Base-by-base conservation (phyloP, 2,113 vertebrate species). In the Panthera tigris region DNA sequence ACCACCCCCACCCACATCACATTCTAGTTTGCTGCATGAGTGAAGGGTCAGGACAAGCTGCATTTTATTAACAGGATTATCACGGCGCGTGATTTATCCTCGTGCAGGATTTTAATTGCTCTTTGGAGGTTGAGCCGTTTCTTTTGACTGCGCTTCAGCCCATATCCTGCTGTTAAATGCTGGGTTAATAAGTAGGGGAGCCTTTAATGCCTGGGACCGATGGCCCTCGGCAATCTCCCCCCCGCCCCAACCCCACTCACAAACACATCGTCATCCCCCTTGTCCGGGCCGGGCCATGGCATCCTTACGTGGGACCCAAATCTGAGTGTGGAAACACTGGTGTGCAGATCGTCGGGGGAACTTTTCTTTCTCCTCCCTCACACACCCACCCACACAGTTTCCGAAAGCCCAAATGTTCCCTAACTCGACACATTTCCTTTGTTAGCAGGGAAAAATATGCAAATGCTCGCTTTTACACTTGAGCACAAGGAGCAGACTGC, bases 61-160 rank as follows among this genome's bases (percentile, higher is more conserved):
- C 98, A 97, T 99, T 99, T 99, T 99, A 99, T 99, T 99, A 99
- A 99, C 99, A 99, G 99, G 99, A 99, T 99, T 99, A 99, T 99
- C 98, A 98, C 98, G 96, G 98, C 97, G 90, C 99, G 98, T 99
- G 99, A 99, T 99, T 99, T 99, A 99, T 99, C 99, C 99, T 98
- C 98, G 98, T 98, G 99, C 99, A 99, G 98, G 99, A 98, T 99
- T 99, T 99, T 99, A 99, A 99, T 99, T 99, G 99, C 99, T 99
- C 99, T 99, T 99, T 92, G 98, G 99, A 99, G 99, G 98, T 98
- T 99, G 98, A 98, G 98, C 98, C 98, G 98, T 99, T 99, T 99
- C 99, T 99, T 99, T 99, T 98, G 98, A 99, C 98, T 99, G 99
- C 98, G 98, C 98, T 98, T 99, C 98, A 98, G 98, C 98, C 98